Conservation (phyloP, 2,113 vertebrate genomes). For the Chaetodon auriga region DNA sequence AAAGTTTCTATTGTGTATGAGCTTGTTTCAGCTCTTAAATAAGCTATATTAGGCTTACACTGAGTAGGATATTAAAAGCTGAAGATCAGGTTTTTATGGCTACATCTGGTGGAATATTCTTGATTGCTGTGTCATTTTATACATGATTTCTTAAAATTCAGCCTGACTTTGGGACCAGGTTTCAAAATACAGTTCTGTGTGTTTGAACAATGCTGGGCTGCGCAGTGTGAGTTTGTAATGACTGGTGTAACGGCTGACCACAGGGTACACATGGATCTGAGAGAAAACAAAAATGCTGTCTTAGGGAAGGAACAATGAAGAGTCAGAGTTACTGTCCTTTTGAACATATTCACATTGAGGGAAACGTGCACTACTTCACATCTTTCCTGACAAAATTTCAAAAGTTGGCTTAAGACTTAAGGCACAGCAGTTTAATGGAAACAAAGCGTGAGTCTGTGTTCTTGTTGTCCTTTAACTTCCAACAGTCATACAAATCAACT, state of each 20-base stretch:
- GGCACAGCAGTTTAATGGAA: neutral
- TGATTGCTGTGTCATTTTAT: too few species aligned
- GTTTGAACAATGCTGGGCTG: too few species aligned
- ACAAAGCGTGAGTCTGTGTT: neutral
- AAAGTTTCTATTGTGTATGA: neutral
- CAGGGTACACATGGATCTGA: neutral
- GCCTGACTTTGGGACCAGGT: neutral
- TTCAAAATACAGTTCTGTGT: neutral
- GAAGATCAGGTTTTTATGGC: too few species aligned
- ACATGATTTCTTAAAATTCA: too few species aligned
- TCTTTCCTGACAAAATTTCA: neutral
- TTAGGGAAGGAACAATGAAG: neutral
- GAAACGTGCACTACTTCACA: neutral
- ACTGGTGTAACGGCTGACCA: neutral
- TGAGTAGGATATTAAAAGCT: too few species aligned
- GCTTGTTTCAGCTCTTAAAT: neutral
- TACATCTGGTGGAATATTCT: neutral
- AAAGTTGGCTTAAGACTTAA: neutral
- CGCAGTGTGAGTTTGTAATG: too few species aligned
- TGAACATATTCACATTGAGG: neutral
- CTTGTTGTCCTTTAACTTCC: neutral
- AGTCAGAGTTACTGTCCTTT: neutral
- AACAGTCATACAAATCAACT: slow-evolving; percentile 11
- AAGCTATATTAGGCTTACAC: too few species aligned
- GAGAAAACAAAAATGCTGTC: neutral